A percentile compares a stretch with the other conserved stretches of the same genome.
phyloP scores from a whole-genome alignment of 2,113 vertebrate species.

The Bettongia penicillata region DNA sequence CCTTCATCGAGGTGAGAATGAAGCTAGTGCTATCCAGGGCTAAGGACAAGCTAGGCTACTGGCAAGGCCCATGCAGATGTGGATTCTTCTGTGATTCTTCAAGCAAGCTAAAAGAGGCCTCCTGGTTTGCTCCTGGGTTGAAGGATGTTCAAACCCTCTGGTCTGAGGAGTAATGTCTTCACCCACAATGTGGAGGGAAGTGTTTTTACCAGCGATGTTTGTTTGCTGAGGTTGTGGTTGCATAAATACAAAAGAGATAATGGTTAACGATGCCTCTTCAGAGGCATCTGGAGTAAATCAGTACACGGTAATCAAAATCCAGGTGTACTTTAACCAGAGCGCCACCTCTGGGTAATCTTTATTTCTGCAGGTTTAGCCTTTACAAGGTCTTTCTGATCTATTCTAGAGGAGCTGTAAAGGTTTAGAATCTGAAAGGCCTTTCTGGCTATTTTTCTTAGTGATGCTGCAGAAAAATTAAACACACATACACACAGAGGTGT shows the following conservation, averaged over 20 bases:
- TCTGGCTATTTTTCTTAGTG: conserved; percentile 34
- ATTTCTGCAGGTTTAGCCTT: conserved; percentile 70
- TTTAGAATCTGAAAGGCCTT: conserved; percentile 11
- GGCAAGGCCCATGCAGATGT: neutral
- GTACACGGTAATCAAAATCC: conserved; percentile 59
- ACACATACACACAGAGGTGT: neutral
- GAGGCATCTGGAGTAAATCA: conserved; percentile 52
- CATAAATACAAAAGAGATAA: conserved; percentile 59
- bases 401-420: neutral
- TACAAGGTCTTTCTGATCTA: neutral
- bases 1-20: neutral
- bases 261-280: conserved; percentile 54
- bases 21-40: neutral
- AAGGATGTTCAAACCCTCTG: conserved; percentile 4
- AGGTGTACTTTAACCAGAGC: conserved; percentile 85
- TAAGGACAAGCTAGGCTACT: neutral
- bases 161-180: conserved; percentile 26
- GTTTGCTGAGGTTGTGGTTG: conserved; percentile 48
- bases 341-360: conserved; percentile 85
- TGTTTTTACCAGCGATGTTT: conserved; percentile 33
- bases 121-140: conserved; percentile 1
- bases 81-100: neutral
- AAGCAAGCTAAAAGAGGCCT: neutral
- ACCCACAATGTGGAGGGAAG: conserved; percentile 25
- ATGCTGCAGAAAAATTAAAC: conserved; percentile 1